A percentile compares a stretch with the other conserved stretches of the same genome.
These are phyloP conservation scores for Papilio aristodemus DNA, from an alignment of 1,140 invertebrate species.

Conservation along the genomic window DNA sequence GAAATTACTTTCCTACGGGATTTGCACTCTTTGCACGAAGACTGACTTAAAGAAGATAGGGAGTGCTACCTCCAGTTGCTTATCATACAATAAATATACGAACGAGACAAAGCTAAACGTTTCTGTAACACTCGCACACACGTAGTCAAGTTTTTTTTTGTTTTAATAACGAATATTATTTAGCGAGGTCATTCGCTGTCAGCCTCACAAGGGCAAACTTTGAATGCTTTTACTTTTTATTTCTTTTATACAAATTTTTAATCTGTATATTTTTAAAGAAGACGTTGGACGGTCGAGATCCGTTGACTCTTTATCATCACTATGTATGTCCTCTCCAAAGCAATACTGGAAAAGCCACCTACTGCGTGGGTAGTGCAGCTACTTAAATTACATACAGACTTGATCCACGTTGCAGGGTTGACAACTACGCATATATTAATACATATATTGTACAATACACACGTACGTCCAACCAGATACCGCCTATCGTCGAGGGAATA, in stretches of 20 bases:
- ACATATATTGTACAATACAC: background rate
- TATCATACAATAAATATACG: background rate
- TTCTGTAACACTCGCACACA: background rate
- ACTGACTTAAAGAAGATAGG: too few relatives aligned
- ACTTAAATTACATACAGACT: too few relatives aligned
- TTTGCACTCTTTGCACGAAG: too few relatives aligned
- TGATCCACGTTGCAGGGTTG: too few relatives aligned
- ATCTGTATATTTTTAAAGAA: background rate
- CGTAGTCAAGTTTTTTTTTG: background rate
- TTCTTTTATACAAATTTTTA: background rate
- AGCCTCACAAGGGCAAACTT: background rate
- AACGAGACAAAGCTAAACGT: background rate
- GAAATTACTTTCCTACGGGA: too few relatives aligned
- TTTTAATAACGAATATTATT: conserved; percentile 1
- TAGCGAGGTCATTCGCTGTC: background rate
- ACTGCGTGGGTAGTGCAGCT: too few relatives aligned
- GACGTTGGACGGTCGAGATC: too few relatives aligned
- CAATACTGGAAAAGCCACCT: too few relatives aligned
- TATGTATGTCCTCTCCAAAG: too few relatives aligned
- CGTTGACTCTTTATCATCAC: too few relatives aligned
- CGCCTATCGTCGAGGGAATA: background rate
- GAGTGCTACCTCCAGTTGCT: too few relatives aligned
- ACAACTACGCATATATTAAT: background rate
- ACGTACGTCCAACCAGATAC: background rate
- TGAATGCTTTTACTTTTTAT: background rate